These are phyloP conservation scores for Ia io DNA, from an alignment of 2,113 vertebrate genomes.

Conservation along the genomic window DNA sequence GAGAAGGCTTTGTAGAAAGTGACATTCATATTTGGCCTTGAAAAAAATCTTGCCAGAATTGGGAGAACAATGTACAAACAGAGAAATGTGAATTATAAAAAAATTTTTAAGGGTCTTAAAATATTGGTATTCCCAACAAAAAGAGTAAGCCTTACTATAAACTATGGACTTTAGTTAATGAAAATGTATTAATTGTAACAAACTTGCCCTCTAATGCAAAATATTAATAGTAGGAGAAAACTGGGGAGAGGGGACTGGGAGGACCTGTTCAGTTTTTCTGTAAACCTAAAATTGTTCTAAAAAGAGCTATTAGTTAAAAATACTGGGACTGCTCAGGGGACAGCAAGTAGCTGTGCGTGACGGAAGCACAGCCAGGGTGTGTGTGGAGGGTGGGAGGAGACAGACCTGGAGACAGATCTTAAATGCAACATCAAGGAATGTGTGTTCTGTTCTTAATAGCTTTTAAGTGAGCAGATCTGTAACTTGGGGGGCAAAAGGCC, in stretches of 20 bases:
- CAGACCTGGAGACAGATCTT: background rate
- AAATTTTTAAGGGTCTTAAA: background rate
- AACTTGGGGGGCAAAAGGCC: background rate
- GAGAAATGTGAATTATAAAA: background rate
- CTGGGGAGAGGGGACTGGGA: background rate
- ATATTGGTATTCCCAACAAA: background rate
- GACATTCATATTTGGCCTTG: background rate
- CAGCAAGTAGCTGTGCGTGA: background rate
- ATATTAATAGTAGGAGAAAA: background rate
- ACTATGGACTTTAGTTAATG: constrained; percentile 1
- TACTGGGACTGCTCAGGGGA: background rate
- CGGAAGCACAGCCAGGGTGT: background rate
- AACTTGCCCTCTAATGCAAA: background rate
- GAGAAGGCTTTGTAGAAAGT: constrained; percentile 1
- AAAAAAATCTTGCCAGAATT: constrained; percentile 21
- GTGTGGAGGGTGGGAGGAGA: background rate
- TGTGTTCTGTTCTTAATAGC: background rate
- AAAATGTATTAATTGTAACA: background rate
- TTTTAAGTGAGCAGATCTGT: background rate
- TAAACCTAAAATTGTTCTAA: background rate
- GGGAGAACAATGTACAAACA: background rate
- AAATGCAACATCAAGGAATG: background rate
- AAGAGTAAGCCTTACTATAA: background rate
- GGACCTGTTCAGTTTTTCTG: background rate
- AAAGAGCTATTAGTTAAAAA: background rate